Percentiles rank a stretch among this genome's conserved stretches.
phyloP scores from a whole-genome alignment of 1,140 invertebrate species.

The Brachionus paranguensis region DNA sequence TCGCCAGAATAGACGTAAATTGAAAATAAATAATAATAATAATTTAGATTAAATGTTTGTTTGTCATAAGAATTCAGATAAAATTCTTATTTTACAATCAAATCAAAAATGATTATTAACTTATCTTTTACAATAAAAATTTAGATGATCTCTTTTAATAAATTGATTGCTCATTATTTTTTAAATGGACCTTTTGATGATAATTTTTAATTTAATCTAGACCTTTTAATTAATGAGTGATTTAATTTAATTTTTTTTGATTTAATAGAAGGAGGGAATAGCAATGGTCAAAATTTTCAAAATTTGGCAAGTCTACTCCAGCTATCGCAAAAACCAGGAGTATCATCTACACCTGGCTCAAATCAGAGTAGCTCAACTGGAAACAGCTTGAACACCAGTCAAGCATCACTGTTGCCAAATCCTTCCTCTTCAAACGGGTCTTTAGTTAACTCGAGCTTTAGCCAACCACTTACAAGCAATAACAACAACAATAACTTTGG shows the following conservation, averaged over 20 bases:
- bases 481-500: slow-evolving; percentile 31
- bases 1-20: too few species aligned
- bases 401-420: not conserved
- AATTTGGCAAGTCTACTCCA: slow-evolving; percentile 17
- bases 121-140: too few species aligned
- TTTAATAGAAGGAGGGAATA: not conserved
- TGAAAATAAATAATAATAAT: too few species aligned
- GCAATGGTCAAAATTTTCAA: slow-evolving; percentile 5
- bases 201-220: too few species aligned
- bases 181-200: too few species aligned
- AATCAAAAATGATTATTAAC: too few species aligned
- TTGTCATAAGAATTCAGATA: too few species aligned
- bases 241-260: not conserved
- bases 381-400: not conserved
- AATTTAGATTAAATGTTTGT: too few species aligned
- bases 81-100: too few species aligned
- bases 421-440: not conserved
- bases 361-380: not conserved
- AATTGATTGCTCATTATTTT: too few species aligned
- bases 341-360: not conserved
- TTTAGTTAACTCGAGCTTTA: not conserved
- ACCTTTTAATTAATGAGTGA: too few species aligned
- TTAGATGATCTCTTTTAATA: too few species aligned
- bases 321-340: slow-evolving; percentile 3
- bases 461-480: not conserved